Evolutionary conservation across 2,888 invertebrate genomes (phyloP).

Genomic region (Drepana falcataria): DNA sequence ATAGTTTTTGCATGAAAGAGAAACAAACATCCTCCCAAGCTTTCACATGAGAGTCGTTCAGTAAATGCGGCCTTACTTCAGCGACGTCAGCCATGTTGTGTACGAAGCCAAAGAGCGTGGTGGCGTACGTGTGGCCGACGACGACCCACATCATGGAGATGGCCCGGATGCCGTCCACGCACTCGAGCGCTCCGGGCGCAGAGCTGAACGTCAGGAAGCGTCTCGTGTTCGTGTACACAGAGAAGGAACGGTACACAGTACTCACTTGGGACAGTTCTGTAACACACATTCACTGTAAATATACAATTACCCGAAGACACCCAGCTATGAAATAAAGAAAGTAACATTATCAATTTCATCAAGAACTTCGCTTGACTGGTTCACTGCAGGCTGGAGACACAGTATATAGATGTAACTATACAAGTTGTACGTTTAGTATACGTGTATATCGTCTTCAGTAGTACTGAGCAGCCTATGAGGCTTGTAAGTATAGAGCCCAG

Average conservation of each 20-base stretch:
- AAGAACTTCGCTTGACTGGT: too few relatives aligned
- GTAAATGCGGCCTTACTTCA: slow-evolving; percentile 14
- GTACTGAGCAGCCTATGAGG: too few relatives aligned
- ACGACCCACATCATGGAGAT: slow-evolving; percentile 71
- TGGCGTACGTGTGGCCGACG: slow-evolving; percentile 51
- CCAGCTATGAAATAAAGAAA: too few relatives aligned
- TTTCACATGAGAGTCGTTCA: too few relatives aligned
- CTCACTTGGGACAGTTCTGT: slow-evolving; percentile 26
- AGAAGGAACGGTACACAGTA: slow-evolving; percentile 40
- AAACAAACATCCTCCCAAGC: too few relatives aligned
- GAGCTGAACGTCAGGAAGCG: slow-evolving; percentile 48
- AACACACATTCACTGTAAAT: slow-evolving; percentile 2
- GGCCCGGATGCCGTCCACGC: slow-evolving; percentile 61
- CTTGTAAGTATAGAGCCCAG: too few relatives aligned
- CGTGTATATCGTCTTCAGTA: too few relatives aligned
- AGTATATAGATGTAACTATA: too few relatives aligned
- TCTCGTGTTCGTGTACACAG: slow-evolving; percentile 56
- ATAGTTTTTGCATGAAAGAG: too few relatives aligned
- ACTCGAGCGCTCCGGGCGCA: slow-evolving; percentile 45
- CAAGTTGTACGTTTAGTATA: too few relatives aligned
- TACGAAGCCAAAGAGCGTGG: slow-evolving; percentile 32
- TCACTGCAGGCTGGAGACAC: too few relatives aligned
- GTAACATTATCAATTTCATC: too few relatives aligned
- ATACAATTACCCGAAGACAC: not conserved
- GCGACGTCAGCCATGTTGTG: slow-evolving; percentile 33